phyloP scores from a whole-genome alignment of 2,113 vertebrate genomes.

The Nibea albiflora region DNA sequence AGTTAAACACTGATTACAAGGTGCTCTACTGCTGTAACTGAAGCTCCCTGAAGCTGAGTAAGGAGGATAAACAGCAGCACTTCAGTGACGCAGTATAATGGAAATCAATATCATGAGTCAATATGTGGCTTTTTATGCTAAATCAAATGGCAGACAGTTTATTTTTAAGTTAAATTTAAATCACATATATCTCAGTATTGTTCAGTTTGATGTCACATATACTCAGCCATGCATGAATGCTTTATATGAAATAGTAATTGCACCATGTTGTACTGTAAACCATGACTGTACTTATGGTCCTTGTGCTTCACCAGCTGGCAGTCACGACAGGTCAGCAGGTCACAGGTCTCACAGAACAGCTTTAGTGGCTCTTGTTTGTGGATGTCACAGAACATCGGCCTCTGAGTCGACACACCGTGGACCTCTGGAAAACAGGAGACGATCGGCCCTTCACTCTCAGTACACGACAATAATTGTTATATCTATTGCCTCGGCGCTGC shows the following conservation, averaged over 20 bases:
- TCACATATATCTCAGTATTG: background rate
- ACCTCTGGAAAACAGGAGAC: constrained; percentile 80
- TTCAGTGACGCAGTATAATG: background rate
- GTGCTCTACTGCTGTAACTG: background rate
- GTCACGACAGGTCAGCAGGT: constrained; percentile 94
- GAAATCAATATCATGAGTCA: background rate
- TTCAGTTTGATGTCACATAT: background rate
- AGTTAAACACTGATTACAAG: background rate
- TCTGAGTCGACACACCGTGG: constrained; percentile 88
- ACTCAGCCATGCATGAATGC: background rate
- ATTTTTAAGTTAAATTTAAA: too few relatives aligned
- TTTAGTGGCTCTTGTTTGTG: constrained; percentile 96
- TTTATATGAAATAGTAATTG: background rate
- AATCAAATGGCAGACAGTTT: background rate
- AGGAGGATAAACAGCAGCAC: background rate
- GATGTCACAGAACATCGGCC: constrained; percentile 92
- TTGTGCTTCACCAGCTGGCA: constrained; percentile 95
- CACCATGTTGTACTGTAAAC: background rate
- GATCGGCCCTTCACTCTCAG: background rate
- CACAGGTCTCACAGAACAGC: constrained; percentile 97
- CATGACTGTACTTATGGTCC: constrained; percentile 90
- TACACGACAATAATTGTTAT: background rate
- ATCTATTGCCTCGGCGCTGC: background rate
- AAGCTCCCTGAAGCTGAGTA: background rate
- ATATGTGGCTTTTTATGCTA: background rate